Percentiles rank a stretch among this genome's conserved stretches.
Evolutionary conservation across 53 echinoderm and acorn worm genomes (phyloP).

Genomic region (Henricia sp.): DNA sequence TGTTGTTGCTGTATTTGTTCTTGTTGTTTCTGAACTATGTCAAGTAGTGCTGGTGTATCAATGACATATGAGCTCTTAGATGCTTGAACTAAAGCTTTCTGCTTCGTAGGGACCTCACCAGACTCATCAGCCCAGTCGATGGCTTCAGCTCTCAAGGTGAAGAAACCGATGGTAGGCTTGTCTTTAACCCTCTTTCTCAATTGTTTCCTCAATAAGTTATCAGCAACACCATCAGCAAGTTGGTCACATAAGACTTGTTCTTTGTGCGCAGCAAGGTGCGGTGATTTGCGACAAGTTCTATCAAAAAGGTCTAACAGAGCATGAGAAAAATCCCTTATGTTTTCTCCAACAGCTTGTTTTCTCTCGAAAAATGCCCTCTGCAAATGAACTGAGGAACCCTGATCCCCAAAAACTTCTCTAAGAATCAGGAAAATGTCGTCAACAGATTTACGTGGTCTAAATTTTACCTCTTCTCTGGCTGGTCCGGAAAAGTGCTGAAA

Average conservation of each 20-base stretch:
- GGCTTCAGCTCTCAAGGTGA: background rate
- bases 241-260: background rate
- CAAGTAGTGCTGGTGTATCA: background rate
- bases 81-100: no score
- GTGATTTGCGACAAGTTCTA: background rate
- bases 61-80: background rate
- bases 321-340: slow-evolving; percentile 26
- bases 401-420: slow-evolving; percentile 21
- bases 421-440: background rate
- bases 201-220: background rate
- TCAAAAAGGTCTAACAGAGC: slow-evolving; percentile 27
- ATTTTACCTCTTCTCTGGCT: slow-evolving; percentile 11
- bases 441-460: background rate
- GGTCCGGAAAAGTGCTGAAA: slow-evolving; percentile 13
- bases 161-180: background rate
- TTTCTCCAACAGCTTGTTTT: slow-evolving; percentile 6
- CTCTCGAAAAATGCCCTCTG: slow-evolving; percentile 23
- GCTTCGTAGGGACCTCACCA: background rate
- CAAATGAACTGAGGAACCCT: slow-evolving; percentile 16
- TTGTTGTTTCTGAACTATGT: slow-evolving; percentile 19
- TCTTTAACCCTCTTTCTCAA: background rate
- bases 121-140: slow-evolving; percentile 1
- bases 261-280: background rate
- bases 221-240: background rate
- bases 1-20: background rate